Base-by-base conservation (phyloP, 2,113 vertebrate genomes). In the Labrus mixtus region DNA sequence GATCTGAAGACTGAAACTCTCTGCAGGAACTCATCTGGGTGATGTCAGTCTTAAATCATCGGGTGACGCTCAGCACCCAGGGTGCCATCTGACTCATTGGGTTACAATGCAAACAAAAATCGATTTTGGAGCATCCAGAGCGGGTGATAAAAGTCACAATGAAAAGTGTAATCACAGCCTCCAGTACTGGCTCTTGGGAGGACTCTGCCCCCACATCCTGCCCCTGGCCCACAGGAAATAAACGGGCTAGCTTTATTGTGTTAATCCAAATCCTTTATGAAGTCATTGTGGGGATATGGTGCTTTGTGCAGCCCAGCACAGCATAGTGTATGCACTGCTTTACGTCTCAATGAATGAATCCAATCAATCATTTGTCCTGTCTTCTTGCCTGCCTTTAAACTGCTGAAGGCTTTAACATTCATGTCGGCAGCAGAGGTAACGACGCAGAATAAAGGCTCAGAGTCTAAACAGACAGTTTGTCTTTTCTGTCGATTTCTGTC, bases 21-120 rank as follows among this genome's bases (percentile, higher is more conserved):
- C 60, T 3, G 37, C 36, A 39, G 23, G 36, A 73, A 76, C 57
- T 37, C 29, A 58, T 70, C 43, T 45, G 36, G 15, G 75, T 77
- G 51, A 62, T 61, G 60, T 79, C 53, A 11, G 23, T 45, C 59
- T 81, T 65, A 76, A 84, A 63, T 74, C 53, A 54, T 61, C 0
- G 0, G 57, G 70, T 62, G 64, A 68, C 56, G 75, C 74, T 64
- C 20, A 29, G 43, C 25, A 66, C 41, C 15, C 19, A 58, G 57
- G n/a, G 59, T 0, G 15, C 53, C 0, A 8, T 51, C 71, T 68
- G 77, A 82, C 60, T 89, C 81, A 75, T 43, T 74, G 67, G 78
- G 66, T 83, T 82, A 78, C 74, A 77, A 83, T 86, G 73, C 69
- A 86, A 89, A 85, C 67, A 87, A 61, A 86, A 87, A 86, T 81